A percentile compares a stretch with the other conserved stretches of the same genome.
Conservation (phyloP, 2,888 invertebrate genomes). For the Timema cristinae region DNA sequence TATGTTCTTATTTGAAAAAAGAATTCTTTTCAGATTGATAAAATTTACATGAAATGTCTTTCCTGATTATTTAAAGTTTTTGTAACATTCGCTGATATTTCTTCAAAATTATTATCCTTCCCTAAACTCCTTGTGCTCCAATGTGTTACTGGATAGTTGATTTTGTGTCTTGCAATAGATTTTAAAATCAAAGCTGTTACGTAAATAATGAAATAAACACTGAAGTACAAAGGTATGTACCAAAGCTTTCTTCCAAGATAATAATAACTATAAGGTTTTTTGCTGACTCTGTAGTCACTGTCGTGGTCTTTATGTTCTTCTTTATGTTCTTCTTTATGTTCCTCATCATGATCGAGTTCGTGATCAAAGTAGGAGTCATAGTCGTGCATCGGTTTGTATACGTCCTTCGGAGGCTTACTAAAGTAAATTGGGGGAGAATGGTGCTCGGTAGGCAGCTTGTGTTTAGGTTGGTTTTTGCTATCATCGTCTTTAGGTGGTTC, state of each 20-base stretch:
- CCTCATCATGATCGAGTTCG: slow-evolving; percentile 9
- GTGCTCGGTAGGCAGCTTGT: neutral
- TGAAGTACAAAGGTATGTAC: slow-evolving; percentile 71
- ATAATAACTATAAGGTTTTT: slow-evolving; percentile 62
- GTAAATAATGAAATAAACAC: slow-evolving; percentile 61
- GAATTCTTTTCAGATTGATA: too few species aligned
- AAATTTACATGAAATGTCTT: neutral
- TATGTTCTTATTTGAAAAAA: too few species aligned
- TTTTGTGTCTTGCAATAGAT: slow-evolving; percentile 68
- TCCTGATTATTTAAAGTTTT: neutral
- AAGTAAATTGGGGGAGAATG: neutral
- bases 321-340: neutral
- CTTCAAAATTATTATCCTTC: neutral
- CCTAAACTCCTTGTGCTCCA: slow-evolving; percentile 14
- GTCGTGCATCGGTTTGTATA: slow-evolving; percentile 11
- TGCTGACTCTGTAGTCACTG: slow-evolving; percentile 36
- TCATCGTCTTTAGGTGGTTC: neutral
- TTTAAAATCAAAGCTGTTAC: slow-evolving; percentile 68
- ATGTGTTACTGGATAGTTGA: slow-evolving; percentile 45
- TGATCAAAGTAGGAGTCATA: slow-evolving; percentile 18
- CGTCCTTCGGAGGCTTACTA: slow-evolving; percentile 11
- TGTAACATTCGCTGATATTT: slow-evolving; percentile 5
- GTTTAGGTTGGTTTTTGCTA: neutral
- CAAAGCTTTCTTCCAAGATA: slow-evolving; percentile 70
- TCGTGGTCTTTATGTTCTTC: slow-evolving; percentile 10